These are phyloP conservation scores for Sebastes diploproa DNA, from an alignment of 2,797 vertebrate species.

Conservation along the genomic window DNA sequence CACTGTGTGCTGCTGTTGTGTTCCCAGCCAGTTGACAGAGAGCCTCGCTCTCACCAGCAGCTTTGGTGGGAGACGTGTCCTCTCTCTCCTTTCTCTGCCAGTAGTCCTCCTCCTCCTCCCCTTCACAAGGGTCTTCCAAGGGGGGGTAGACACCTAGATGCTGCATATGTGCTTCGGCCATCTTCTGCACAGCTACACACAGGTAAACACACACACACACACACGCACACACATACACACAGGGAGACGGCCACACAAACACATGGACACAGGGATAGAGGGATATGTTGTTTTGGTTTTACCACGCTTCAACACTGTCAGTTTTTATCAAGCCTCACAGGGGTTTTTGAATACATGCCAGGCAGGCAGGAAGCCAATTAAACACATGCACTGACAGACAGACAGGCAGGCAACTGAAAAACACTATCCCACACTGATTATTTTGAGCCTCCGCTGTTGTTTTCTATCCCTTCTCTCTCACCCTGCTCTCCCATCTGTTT, in stretches of 20 bases:
- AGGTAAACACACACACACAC: conserved; percentile 42
- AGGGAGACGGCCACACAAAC: conserved; percentile 50
- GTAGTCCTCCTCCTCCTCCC: conserved; percentile 84
- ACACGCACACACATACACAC: conserved; percentile 56
- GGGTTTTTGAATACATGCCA: conserved; percentile 36
- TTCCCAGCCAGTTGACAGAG: conserved; percentile 21
- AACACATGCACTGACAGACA: conserved; percentile 59
- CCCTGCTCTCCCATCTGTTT: conserved; percentile 47
- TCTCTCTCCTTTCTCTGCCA: conserved; percentile 68
- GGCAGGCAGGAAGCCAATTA: conserved; percentile 46
- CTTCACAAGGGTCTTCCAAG: conserved; percentile 83
- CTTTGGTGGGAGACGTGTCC: conserved; percentile 56
- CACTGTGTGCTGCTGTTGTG: not conserved
- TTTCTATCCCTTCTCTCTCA: conserved; percentile 28
- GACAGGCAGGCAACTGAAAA: conserved; percentile 33
- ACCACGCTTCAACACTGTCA: conserved; percentile 71
- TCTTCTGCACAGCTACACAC: conserved; percentile 92
- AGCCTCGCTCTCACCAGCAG: conserved; percentile 72
- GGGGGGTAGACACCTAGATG: conserved; percentile 85
- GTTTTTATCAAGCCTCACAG: conserved; percentile 37
- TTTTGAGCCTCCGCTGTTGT: conserved; percentile 8
- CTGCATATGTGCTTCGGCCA: conserved; percentile 95
- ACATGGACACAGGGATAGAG: conserved; percentile 68
- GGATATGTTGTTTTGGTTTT: conserved; percentile 71
- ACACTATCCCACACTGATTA: conserved; percentile 2